Conservation (phyloP, 2,113 vertebrate genomes). For the Pygoscelis adeliae region DNA sequence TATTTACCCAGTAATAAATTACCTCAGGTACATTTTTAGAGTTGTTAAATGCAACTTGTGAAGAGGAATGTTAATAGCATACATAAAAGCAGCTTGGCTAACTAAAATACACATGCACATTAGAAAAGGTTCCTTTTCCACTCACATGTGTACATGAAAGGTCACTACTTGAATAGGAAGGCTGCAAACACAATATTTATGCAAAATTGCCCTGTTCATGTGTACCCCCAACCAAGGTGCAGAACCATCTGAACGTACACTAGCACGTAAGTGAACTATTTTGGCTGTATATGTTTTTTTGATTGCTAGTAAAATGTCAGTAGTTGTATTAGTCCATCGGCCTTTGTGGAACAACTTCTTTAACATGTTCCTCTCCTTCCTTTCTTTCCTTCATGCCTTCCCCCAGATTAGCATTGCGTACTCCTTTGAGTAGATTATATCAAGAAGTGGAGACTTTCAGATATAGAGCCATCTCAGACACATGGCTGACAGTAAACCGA, state of each 20-base stretch:
- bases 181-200: background rate
- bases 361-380: background rate
- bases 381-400: background rate
- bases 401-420: slow-evolving; percentile 84
- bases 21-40: background rate
- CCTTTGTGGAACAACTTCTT: background rate
- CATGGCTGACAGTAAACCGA: slow-evolving; percentile 94
- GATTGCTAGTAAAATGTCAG: background rate
- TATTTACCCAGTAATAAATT: background rate
- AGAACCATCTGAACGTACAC: background rate
- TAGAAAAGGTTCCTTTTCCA: background rate
- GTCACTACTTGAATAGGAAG: background rate
- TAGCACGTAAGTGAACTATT: background rate
- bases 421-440: slow-evolving; percentile 89
- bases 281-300: background rate
- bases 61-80: background rate
- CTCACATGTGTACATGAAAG: background rate
- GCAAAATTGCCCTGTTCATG: background rate
- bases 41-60: background rate
- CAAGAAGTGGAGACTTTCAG: slow-evolving; percentile 98
- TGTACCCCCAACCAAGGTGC: background rate
- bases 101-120: background rate
- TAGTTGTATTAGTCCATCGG: background rate
- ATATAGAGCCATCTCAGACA: slow-evolving; percentile 94
- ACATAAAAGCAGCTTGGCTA: background rate